Conservation (phyloP, 1,140 invertebrate genomes). For the Helicorthomorpha holstii region DNA sequence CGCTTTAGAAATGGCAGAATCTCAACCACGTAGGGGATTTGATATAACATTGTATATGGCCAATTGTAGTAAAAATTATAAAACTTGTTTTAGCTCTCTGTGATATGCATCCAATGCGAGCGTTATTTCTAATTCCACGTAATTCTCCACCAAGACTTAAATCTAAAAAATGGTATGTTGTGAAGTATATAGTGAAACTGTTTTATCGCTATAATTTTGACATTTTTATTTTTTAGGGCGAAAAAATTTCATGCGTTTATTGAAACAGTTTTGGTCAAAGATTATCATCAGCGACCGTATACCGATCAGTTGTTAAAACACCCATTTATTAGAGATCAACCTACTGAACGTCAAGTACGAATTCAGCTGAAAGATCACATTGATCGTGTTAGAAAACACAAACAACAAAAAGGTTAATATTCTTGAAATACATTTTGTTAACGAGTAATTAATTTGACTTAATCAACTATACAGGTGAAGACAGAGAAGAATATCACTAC, state of each 20-base stretch:
- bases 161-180: conserved; percentile 80
- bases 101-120: conserved; percentile 99
- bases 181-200: conserved; percentile 8
- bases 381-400: conserved; percentile 87
- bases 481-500: conserved; percentile 48
- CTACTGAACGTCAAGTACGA: conserved; percentile 90
- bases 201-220: background rate
- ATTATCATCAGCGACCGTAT: conserved; percentile 90
- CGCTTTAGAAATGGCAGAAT: conserved; percentile 99
- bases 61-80: background rate
- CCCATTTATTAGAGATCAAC: conserved; percentile 93
- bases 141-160: conserved; percentile 93
- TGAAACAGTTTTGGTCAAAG: conserved; percentile 42
- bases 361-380: conserved; percentile 99
- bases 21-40: conserved; percentile 90
- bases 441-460: background rate
- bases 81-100: conserved; percentile 28
- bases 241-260: conserved; percentile 80
- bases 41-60: no score
- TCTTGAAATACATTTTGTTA: background rate
- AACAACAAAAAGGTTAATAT: conserved; percentile 59
- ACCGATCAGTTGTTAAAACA: conserved; percentile 96
- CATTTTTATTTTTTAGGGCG: conserved; percentile 29
- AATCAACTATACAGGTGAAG: conserved; percentile 13
- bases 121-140: conserved; percentile 93